Conservation (phyloP, 2,113 vertebrate genomes). For the Calidris pygmaea region DNA sequence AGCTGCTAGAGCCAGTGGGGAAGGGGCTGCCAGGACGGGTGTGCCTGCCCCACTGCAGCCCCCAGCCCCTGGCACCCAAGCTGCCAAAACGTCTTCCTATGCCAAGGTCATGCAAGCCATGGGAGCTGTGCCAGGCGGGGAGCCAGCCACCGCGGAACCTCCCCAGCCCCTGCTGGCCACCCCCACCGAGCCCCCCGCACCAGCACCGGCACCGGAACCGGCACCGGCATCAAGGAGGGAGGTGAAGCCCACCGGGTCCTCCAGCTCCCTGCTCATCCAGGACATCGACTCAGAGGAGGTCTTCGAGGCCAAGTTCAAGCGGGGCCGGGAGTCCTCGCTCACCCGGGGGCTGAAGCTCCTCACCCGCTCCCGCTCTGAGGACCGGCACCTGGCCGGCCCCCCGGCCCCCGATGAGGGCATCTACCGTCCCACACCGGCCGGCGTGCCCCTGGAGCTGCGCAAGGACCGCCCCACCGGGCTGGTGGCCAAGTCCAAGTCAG, state of each 20-base stretch:
- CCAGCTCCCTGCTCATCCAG: slow-evolving; percentile 70
- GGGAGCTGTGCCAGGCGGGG: not conserved
- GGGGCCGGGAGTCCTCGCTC: slow-evolving; percentile 86
- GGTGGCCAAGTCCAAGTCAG: slow-evolving; percentile 89
- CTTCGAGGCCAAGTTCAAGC: slow-evolving; percentile 95
- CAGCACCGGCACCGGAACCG: not conserved
- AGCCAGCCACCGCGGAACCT: not conserved
- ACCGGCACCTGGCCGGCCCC: slow-evolving; percentile 73
- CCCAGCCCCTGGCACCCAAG: not conserved
- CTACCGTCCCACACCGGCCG: slow-evolving; percentile 87
- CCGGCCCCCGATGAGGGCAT: slow-evolving; percentile 82
- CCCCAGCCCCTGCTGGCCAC: not conserved
- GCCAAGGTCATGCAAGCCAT: slow-evolving; percentile 92
- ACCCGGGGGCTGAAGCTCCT: slow-evolving; percentile 87
- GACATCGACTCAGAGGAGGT: slow-evolving; percentile 93
- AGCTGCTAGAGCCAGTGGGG: not conserved
- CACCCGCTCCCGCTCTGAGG: slow-evolving; percentile 86
- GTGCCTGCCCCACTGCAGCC: not conserved
- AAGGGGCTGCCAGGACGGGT: not conserved
- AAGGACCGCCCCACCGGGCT: slow-evolving; percentile 68
- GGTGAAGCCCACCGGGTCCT: not conserved
- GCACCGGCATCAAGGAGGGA: not conserved
- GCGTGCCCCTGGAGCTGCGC: slow-evolving; percentile 87
- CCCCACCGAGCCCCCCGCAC: not conserved
- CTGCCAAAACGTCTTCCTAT: slow-evolving; percentile 75